Percentiles rank a stretch among this genome's conserved stretches.
These are phyloP conservation scores for Desmophyllum pertusum DNA, from an alignment of 92 coral and sea anemone species.

Conservation along the genomic window DNA sequence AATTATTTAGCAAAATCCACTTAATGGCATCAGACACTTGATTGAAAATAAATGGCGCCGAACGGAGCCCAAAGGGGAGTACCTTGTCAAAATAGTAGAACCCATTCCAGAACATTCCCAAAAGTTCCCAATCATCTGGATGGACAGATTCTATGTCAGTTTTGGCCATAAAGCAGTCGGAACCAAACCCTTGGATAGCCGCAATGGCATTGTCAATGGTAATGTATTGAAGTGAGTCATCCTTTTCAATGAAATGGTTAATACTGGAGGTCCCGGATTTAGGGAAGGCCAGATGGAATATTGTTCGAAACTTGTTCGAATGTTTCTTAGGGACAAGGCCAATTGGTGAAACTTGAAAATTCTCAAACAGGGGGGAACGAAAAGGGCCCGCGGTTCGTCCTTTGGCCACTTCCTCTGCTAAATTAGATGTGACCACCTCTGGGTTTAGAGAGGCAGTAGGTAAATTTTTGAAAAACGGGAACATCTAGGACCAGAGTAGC, in stretches of 20 bases:
- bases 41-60: constrained; percentile 26
- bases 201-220: too few relatives aligned
- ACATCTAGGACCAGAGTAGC: constrained; percentile 36
- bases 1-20: constrained; percentile 49
- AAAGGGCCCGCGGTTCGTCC: constrained; percentile 60
- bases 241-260: too few relatives aligned
- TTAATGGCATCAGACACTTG: constrained; percentile 50
- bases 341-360: too few relatives aligned
- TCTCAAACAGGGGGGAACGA: constrained; percentile 48
- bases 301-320: too few relatives aligned
- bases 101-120: constrained; percentile 57
- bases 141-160: constrained; percentile 68
- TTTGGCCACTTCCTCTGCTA: constrained; percentile 46
- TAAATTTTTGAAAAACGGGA: constrained; percentile 38
- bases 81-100: constrained; percentile 60
- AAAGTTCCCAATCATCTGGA: constrained; percentile 63
- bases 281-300: too few relatives aligned
- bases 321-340: too few relatives aligned
- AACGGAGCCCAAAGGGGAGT: too few relatives aligned
- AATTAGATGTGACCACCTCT: constrained; percentile 42
- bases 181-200: constrained; percentile 42
- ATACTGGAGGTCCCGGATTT: too few relatives aligned
- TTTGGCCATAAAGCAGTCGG: constrained; percentile 52
- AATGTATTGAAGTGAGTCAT: too few relatives aligned
- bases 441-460: constrained; percentile 40